Conservation (phyloP, 2,888 invertebrate species). For the Cryptophagus acutangulus region DNA sequence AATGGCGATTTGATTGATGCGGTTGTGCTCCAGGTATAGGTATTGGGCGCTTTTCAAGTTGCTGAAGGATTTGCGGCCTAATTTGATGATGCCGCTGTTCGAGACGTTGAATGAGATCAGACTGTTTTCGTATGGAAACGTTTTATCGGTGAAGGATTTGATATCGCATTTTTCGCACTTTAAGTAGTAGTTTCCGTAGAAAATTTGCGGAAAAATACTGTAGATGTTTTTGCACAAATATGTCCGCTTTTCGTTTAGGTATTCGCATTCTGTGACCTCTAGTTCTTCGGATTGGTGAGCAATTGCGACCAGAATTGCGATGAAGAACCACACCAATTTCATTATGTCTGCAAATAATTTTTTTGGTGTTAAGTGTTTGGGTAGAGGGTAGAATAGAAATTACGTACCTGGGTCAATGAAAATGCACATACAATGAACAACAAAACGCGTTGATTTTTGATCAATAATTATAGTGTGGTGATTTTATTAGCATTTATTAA, state of each 20-base stretch:
- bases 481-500: no score
- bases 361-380: no score
- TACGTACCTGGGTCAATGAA: no score
- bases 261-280: conserved; percentile 29
- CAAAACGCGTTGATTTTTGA: no score
- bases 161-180: conserved; percentile 37
- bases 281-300: conserved; percentile 12
- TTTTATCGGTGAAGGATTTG: conserved; percentile 31
- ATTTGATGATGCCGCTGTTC: conserved; percentile 32
- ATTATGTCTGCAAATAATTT: no score
- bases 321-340: no score
- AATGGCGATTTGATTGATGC: conserved; percentile 30
- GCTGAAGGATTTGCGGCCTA: conserved; percentile 34
- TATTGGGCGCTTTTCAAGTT: conserved; percentile 32
- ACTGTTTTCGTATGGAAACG: conserved; percentile 35
- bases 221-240: conserved; percentile 35
- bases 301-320: no score
- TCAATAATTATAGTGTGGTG: no score
- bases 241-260: conserved; percentile 23
- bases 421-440: no score
- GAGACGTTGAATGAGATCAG: conserved; percentile 36
- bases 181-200: conserved; percentile 37
- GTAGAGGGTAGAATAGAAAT: no score
- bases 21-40: conserved; percentile 36
- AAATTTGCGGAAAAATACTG: conserved; percentile 34